phyloP scores from a whole-genome alignment of 2,797 vertebrate species.

The Carapus acus region DNA sequence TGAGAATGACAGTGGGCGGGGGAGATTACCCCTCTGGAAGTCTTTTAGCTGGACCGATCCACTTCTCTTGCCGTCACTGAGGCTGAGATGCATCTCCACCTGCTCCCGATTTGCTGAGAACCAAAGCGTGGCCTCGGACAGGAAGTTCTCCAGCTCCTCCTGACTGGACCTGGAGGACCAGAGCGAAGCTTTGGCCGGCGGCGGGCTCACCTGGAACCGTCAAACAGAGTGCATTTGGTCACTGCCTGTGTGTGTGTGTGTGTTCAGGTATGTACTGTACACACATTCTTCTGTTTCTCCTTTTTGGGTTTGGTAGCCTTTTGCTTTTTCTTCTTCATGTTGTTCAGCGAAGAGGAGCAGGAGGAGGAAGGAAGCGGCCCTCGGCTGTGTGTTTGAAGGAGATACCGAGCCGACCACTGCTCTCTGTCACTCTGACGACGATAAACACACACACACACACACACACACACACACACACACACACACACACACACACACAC shows the following conservation, averaged over 20 bases:
- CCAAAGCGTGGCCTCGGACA: constrained; percentile 20
- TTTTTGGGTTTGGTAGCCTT: background rate
- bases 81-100: constrained; percentile 27
- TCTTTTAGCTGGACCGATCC: constrained; percentile 31
- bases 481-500: no score
- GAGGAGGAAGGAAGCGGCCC: background rate
- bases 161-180: background rate
- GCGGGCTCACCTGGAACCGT: no score
- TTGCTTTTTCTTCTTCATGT: constrained; percentile 25
- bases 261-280: background rate
- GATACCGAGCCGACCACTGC: background rate
- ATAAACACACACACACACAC: no score
- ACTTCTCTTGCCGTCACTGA: constrained; percentile 13
- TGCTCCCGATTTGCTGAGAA: constrained; percentile 19
- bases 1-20: constrained; percentile 2
- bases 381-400: constrained; percentile 12
- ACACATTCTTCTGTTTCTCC: background rate
- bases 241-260: no score
- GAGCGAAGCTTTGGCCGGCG: no score
- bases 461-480: no score
- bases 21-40: constrained; percentile 34
- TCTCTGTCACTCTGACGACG: background rate
- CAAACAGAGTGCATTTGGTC: background rate
- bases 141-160: constrained; percentile 3
- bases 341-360: background rate